Conservation (phyloP, 2,888 invertebrate species). For the Myopa testacea region DNA sequence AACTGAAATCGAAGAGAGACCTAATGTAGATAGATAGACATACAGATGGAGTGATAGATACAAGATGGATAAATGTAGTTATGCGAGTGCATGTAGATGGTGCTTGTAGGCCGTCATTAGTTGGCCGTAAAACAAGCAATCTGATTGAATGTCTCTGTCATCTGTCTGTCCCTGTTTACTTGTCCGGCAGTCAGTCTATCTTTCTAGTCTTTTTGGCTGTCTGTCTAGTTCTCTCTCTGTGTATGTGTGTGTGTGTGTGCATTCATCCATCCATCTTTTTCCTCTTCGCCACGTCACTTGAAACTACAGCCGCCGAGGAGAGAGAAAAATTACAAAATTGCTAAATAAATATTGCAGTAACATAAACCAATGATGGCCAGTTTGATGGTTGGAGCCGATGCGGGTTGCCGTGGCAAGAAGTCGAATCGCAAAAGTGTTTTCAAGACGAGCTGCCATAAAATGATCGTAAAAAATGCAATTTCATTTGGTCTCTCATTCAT, state of each 20-base stretch:
- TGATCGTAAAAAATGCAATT: slow-evolving; percentile 24
- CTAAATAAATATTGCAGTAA: too few relatives aligned
- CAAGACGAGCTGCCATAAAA: not conserved
- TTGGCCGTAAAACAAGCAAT: not conserved
- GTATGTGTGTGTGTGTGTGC: not conserved
- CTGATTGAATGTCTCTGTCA: slow-evolving; percentile 1
- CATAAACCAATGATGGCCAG: too few relatives aligned
- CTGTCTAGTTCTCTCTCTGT: not conserved
- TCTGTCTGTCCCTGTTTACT: not conserved
- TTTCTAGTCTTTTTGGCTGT: not conserved
- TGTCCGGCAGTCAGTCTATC: not conserved
- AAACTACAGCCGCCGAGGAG: not conserved
- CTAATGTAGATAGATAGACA: not conserved
- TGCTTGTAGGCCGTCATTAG: not conserved
- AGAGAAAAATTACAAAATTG: not conserved
- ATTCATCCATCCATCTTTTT: not conserved
- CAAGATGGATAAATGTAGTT: not conserved
- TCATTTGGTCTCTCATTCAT: not conserved
- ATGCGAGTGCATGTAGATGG: not conserved
- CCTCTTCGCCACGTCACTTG: not conserved
- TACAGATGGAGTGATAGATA: not conserved
- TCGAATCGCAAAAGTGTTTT: slow-evolving; percentile 5
- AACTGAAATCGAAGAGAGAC: not conserved
- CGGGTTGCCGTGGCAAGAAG: not conserved
- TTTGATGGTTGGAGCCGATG: not conserved